Evolutionary conservation across 2,113 vertebrate genomes (phyloP), one percentile per base, ranked within the genome.

Genomic region (Dipodomys ordii): DNA sequence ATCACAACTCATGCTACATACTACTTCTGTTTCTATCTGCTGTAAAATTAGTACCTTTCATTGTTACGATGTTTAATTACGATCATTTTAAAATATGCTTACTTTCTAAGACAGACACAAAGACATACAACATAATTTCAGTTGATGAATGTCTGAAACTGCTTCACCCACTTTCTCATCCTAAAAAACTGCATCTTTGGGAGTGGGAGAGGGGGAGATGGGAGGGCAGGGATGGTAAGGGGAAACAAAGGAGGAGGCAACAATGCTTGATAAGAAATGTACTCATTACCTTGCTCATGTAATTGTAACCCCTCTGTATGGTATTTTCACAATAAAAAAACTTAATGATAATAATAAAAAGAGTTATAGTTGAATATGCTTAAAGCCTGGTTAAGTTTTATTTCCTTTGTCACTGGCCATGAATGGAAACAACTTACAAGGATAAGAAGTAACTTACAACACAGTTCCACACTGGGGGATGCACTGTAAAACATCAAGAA

Each of bases 31-130:
- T 97, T 96, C 98, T 91, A 98, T 96, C 96, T 97, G 96, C 97
- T 94, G 69, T 93, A 98, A 96, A 98, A 98, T 96, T 97, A 96
- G 97, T 86, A 96, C 82, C 88, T 97, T 96, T 97, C 94, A 78
- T 81, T 73, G n/a, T 92, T 83, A 97, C 81, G 92, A 95, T 96
- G 97, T 97, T 97, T 97, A 98, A 97, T 97, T 97, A 97, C 28
- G 95, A 91, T 73, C 62, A 95, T 94, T 96, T 95, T 88, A n/a
- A 95, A 92, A 94, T 92, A 93, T 62, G 83, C 93, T 95, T 69
- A 71, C 71, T 97, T 83, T 74, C 87, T 25, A 77, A 79, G 73
- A 92, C 53, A 64, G 53, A 57, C 49, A 49, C 49, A 78, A 93
- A 92, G 92, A n/a, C 77, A 90, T 83, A 96, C 25, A 94, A 89